These are phyloP conservation scores for Pan paniscus DNA, from an alignment of 2,113 vertebrate genomes.

Conservation along the genomic window DNA sequence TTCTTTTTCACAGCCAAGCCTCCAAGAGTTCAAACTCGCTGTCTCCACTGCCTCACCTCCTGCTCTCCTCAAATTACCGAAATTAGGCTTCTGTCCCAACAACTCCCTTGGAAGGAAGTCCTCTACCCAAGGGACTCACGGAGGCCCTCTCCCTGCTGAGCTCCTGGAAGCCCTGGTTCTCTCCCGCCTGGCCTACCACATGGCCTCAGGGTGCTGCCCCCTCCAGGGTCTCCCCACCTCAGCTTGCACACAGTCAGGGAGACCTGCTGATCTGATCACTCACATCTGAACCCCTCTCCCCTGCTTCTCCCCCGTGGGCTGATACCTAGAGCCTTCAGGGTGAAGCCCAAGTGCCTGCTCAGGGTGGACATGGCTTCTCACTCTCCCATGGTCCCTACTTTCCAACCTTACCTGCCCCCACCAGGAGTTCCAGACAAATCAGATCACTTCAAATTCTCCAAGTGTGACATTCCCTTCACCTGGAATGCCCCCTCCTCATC, in stretches of 20 bases:
- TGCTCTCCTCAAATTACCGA: accelerated
- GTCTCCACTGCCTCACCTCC: not conserved
- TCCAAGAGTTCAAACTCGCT: not conserved
- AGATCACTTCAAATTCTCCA: not conserved
- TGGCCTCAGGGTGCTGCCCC: no score
- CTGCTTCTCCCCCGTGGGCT: not conserved
- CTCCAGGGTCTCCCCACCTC: not conserved
- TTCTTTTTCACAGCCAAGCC: not conserved
- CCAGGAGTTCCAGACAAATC: not conserved
- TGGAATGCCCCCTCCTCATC: no score
- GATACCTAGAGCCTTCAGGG: not conserved
- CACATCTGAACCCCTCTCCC: not conserved
- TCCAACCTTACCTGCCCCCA: not conserved
- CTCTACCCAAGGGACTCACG: not conserved
- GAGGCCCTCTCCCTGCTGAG: no score
- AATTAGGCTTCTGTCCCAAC: not conserved
- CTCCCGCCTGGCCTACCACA: not conserved
- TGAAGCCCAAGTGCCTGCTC: accelerated
- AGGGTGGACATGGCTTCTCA: no score
- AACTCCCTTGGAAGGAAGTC: no score
- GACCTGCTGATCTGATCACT: not conserved
- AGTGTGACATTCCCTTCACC: accelerated
- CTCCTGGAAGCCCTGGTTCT: not conserved
- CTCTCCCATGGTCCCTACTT: no score
- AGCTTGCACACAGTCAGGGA: not conserved